Evolutionary conservation across 1,140 invertebrate genomes (phyloP), one percentile per base, ranked within the genome.

Genomic region (Paramacrobiotus metropolitanus): DNA sequence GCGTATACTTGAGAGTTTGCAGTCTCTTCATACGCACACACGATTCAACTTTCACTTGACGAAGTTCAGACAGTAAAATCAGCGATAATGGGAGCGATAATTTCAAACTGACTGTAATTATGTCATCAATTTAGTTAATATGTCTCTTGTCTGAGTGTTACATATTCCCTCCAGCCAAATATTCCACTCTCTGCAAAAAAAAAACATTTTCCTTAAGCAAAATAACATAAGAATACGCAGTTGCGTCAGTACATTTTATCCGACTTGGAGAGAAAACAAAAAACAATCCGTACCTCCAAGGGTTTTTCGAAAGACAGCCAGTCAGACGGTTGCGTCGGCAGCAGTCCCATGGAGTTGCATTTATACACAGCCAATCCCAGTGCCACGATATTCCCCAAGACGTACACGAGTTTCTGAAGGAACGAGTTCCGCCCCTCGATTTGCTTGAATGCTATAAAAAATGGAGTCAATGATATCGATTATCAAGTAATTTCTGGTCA

Each of bases 301-400:
- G 90, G 85, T 71, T 95, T 85, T 31, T 93, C 86, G 78, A 98
- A 98, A 44, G 92, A 92, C 31, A 99, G 74, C 94, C 94, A 99
- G 76, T 99, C 94, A 31, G 92, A 96, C 3, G 91, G 82, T 76
- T 98, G 90, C 55, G 91, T 95, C 21, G 94, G 94, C 29, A 99
- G 74, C 21, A 99, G 72, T 18, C 94, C 94, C 92, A 99, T 97
- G 59, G 87, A 90, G 66, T 96, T 90, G 75, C 93, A 99, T 76
- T 98, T 99, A 72, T 97, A 98, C 2, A 98, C 75, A 24, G 93
- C 93, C 64, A 99, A 72, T 2, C 81, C 82, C 65, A 98, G 82
- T 71, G 91, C 92, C 1, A 89, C 82, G 61, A 97, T 74, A 75
- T 98, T 96, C 28, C 94, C 94, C 64, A 98, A 75, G 59, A 94